Evolutionary conservation across 2,888 invertebrate species (phyloP).

Genomic region (Gari tellinella): DNA sequence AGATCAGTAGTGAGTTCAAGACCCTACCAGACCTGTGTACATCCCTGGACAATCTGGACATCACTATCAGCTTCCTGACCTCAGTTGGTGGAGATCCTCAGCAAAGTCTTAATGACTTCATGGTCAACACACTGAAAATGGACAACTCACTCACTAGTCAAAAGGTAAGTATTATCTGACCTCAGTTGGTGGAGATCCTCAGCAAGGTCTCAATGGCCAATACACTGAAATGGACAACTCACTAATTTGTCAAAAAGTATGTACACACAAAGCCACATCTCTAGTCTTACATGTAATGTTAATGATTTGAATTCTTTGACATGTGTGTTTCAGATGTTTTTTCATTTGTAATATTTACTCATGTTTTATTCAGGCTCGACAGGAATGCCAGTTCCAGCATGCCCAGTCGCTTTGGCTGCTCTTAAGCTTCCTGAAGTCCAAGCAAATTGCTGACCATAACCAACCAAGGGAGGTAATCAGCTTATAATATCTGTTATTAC

Average conservation of each 20-base stretch:
- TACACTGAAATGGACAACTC: slow-evolving; percentile 65
- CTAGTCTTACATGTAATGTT: no score
- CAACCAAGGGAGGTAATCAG: slow-evolving; percentile 36
- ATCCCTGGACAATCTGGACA: slow-evolving; percentile 64
- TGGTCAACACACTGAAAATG: slow-evolving; percentile 70
- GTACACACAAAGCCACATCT: no score
- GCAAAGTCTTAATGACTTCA: slow-evolving; percentile 59
- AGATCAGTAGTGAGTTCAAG: slow-evolving; percentile 57
- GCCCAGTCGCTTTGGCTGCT: slow-evolving; percentile 72
- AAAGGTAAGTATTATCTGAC: slow-evolving; percentile 51
- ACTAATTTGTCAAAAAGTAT: slow-evolving; percentile 60
- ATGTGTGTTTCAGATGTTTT: not conserved
- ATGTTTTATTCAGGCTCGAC: slow-evolving; percentile 52
- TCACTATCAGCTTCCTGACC: slow-evolving; percentile 62
- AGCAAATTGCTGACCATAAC: slow-evolving; percentile 43
- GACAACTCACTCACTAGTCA: slow-evolving; percentile 49
- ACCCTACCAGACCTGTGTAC: slow-evolving; percentile 58
- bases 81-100: slow-evolving; percentile 55
- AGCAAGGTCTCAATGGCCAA: slow-evolving; percentile 52
- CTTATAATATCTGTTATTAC: no score
- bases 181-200: slow-evolving; percentile 27
- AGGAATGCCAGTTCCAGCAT: slow-evolving; percentile 65
- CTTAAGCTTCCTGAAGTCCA: slow-evolving; percentile 63
- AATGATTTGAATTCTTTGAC: not conserved
- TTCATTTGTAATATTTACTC: not conserved